Percentiles rank a stretch among this genome's conserved stretches.
Conservation (phyloP, 2,113 vertebrate species). For the Leiothrix lutea region DNA sequence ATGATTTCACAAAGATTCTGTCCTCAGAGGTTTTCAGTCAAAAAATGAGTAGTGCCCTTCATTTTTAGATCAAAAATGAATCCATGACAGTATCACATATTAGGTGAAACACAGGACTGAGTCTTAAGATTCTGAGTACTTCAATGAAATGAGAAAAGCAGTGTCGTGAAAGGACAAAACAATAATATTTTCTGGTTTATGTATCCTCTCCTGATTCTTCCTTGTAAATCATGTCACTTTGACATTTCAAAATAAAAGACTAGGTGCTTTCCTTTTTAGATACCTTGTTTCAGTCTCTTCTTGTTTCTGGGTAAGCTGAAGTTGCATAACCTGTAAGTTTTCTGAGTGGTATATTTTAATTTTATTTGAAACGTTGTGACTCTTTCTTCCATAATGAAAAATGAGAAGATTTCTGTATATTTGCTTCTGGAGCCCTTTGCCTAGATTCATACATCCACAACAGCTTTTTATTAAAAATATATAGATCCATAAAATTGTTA, state of each 20-base stretch:
- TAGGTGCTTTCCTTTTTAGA: neutral
- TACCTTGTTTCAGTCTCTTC: neutral
- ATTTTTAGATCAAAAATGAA: neutral
- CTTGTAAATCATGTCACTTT: neutral
- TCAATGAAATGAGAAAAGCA: neutral
- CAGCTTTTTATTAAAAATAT: neutral
- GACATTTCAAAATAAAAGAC: conserved; percentile 12
- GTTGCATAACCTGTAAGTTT: neutral
- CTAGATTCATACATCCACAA: neutral
- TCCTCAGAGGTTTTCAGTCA: conserved; percentile 19
- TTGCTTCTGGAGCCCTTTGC: neutral
- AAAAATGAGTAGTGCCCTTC: neutral
- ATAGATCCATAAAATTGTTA: neutral
- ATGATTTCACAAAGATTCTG: neutral
- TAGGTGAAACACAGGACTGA: neutral
- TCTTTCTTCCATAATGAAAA: neutral
- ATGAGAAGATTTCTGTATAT: neutral
- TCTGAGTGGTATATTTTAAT: neutral
- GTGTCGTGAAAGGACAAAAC: conserved; percentile 4
- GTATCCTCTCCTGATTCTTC: neutral
- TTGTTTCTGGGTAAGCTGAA: neutral
- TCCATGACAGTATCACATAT: neutral
- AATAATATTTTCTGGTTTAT: conserved; percentile 8
- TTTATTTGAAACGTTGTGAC: neutral
- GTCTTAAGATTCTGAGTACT: neutral